Conservation (phyloP, 2,797 vertebrate genomes). For the Varecia variegata region DNA sequence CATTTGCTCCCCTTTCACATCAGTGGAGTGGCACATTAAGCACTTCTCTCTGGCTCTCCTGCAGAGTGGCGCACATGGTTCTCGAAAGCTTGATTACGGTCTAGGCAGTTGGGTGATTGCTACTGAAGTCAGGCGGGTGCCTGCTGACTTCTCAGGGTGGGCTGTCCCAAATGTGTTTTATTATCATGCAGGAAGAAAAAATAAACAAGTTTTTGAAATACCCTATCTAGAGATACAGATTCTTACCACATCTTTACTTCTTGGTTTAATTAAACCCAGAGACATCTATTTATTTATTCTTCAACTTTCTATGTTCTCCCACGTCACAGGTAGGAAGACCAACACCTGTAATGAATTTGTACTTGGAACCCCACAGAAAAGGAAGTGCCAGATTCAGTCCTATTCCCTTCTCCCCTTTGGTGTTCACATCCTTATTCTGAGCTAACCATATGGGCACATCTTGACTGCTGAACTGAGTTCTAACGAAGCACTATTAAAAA, state of each 20-base stretch:
- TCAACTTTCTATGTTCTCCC: neutral
- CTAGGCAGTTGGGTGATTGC: conserved; percentile 2
- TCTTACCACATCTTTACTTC: neutral
- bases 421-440: conserved; percentile 36
- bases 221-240: neutral
- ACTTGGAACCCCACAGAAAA: neutral
- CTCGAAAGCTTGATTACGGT: neutral
- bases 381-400: neutral
- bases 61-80: neutral
- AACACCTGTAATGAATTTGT: neutral
- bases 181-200: neutral
- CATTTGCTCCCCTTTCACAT: neutral
- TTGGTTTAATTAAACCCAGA: neutral
- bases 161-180: neutral
- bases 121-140: neutral
- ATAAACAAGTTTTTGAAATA: neutral
- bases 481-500: conserved; percentile 82
- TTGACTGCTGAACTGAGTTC: conserved; percentile 69
- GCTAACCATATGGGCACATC: conserved; percentile 33
- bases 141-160: conserved; percentile 17
- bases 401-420: neutral
- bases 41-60: neutral
- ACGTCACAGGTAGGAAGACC: neutral
- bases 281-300: neutral
- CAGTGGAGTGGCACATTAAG: neutral